These are phyloP conservation scores for Drosophila colorata DNA, from an alignment of 2,888 invertebrate species.

Conservation along the genomic window DNA sequence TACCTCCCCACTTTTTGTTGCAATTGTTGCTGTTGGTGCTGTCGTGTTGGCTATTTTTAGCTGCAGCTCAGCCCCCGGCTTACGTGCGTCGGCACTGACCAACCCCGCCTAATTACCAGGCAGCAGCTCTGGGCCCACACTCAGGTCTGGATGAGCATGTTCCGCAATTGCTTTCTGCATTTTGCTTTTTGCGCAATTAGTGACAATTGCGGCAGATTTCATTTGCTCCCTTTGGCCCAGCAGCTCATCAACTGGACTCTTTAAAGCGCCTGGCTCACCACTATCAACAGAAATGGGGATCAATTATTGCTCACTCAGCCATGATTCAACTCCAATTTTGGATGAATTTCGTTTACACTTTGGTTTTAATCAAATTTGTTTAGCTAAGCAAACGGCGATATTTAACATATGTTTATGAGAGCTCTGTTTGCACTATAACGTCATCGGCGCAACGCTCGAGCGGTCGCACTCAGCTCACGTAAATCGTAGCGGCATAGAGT, in stretches of 20 bases:
- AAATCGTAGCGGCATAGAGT: conserved; percentile 6
- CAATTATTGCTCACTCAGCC: conserved; percentile 3
- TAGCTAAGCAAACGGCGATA: conserved; percentile 20
- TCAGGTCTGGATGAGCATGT: conserved; percentile 6
- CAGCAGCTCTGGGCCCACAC: conserved; percentile 4
- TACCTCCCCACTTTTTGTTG: conserved; percentile 28
- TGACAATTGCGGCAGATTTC: conserved; percentile 44
- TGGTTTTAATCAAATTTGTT: conserved; percentile 16
- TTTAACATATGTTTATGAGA: conserved; percentile 28
- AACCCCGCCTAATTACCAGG: conserved; percentile 46
- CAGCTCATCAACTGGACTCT: conserved; percentile 11
- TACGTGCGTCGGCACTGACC: not conserved
- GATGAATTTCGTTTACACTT: not conserved
- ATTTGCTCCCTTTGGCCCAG: conserved; percentile 11
- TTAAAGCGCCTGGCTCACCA: too few relatives aligned
- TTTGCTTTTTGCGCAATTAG: conserved; percentile 39
- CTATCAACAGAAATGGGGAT: not conserved
- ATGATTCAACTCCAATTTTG: conserved; percentile 30
- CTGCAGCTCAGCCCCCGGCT: not conserved
- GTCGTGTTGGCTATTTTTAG: conserved; percentile 51
- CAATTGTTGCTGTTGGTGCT: conserved; percentile 17
- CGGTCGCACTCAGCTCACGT: conserved; percentile 40
- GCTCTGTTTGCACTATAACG: conserved; percentile 36
- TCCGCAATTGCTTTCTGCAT: conserved; percentile 36
- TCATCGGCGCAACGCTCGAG: conserved; percentile 42